These are phyloP conservation scores for Podiceps cristatus DNA, from an alignment of 2,113 vertebrate genomes.

Conservation along the genomic window DNA sequence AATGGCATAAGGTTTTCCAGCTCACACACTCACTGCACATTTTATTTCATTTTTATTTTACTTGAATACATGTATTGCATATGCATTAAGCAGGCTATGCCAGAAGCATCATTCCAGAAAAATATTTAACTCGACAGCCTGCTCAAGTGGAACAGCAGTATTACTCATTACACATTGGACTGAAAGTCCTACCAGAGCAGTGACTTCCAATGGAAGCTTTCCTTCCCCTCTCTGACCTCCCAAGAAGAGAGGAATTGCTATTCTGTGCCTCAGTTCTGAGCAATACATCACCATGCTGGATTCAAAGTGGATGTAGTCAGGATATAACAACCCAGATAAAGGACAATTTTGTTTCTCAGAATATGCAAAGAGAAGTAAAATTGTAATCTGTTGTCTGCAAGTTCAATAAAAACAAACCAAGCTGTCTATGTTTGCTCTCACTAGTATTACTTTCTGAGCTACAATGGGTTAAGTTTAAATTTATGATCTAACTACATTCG, in stretches of 20 bases:
- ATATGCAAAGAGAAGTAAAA: not conserved
- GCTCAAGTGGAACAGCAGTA: constrained; percentile 41
- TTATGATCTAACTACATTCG: not conserved
- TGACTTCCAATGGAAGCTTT: not conserved
- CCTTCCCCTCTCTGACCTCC: not conserved
- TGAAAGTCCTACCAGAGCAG: not conserved
- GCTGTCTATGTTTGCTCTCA: not conserved
- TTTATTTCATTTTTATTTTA: constrained; percentile 34
- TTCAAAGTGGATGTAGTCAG: not conserved
- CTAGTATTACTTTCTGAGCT: not conserved
- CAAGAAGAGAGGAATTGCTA: not conserved
- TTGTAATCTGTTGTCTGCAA: not conserved
- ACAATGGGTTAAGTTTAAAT: not conserved
- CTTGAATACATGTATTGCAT: constrained; percentile 18
- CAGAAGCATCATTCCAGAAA: constrained; percentile 38
- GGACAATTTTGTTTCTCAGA: not conserved
- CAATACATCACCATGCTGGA: not conserved
- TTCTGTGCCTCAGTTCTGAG: not conserved
- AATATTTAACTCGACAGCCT: constrained; percentile 44
- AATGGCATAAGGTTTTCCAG: not conserved
- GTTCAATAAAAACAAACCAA: not conserved
- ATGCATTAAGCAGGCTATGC: constrained; percentile 39
- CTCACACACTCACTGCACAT: not conserved
- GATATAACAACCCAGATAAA: not conserved
- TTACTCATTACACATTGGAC: not conserved